phyloP scores from a whole-genome alignment of 2,113 vertebrate species.

The Poeciliopsis occidentalis region DNA sequence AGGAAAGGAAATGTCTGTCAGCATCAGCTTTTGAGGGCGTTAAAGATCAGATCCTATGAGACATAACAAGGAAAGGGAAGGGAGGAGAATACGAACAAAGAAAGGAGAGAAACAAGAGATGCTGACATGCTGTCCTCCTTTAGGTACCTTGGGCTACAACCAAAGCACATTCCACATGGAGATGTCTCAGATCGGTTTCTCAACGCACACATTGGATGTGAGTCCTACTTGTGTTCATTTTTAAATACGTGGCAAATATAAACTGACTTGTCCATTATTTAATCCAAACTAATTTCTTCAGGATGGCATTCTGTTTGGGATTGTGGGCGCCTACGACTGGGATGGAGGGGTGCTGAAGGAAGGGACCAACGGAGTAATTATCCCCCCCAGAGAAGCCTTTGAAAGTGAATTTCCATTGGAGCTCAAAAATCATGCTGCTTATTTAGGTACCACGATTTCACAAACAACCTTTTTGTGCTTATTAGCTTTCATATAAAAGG shows the following conservation, averaged over 20 bases:
- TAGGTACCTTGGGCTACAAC: constrained; percentile 89
- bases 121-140: constrained; percentile 25
- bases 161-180: constrained; percentile 94
- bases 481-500: background rate
- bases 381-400: constrained; percentile 83
- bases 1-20: constrained; percentile 43
- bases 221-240: constrained; percentile 37
- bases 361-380: constrained; percentile 69
- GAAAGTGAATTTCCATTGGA: constrained; percentile 87
- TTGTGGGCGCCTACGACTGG: constrained; percentile 96
- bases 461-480: too few relatives aligned
- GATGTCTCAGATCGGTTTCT: constrained; percentile 97
- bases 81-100: constrained; percentile 36
- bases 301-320: constrained; percentile 95
- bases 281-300: constrained; percentile 44
- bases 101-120: background rate
- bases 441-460: constrained; percentile 82
- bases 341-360: constrained; percentile 90
- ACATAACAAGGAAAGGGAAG: constrained; percentile 59
- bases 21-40: constrained; percentile 26
- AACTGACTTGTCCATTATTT: background rate
- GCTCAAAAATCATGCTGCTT: constrained; percentile 91
- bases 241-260: background rate
- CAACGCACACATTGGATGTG: constrained; percentile 88
- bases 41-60: constrained; percentile 20